A percentile compares a stretch with the other conserved stretches of the same genome.
Conservation (phyloP, 2,888 invertebrate genomes). For the Dolomedes plantarius region DNA sequence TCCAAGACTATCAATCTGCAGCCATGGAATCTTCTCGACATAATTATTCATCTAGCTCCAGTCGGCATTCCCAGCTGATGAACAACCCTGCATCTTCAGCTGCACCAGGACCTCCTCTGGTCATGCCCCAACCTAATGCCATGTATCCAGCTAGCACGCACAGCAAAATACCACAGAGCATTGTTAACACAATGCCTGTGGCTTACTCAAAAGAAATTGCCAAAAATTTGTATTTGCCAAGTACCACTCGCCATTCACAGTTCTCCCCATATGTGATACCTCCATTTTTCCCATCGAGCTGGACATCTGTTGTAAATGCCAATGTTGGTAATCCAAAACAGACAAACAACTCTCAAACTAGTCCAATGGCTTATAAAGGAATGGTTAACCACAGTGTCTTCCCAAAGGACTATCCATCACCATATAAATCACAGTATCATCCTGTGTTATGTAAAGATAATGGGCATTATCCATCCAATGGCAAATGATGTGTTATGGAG, state of each 20-base stretch:
- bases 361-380: conserved; percentile 59
- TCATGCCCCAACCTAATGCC: conserved; percentile 21
- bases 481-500: conserved; percentile 50
- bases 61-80: conserved; percentile 25
- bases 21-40: conserved; percentile 37
- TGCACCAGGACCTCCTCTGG: conserved; percentile 36
- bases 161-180: conserved; percentile 42
- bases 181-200: conserved; percentile 27
- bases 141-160: conserved; percentile 57
- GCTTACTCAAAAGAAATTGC: conserved; percentile 60
- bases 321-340: conserved; percentile 22
- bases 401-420: conserved; percentile 66
- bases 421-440: conserved; percentile 60
- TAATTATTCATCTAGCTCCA: conserved; percentile 26
- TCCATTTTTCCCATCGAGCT: conserved; percentile 58
- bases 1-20: conserved; percentile 49
- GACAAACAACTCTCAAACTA: conserved; percentile 48
- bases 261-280: conserved; percentile 69
- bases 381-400: conserved; percentile 70
- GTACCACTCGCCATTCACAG: conserved; percentile 48
- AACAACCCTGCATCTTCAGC: conserved; percentile 23
- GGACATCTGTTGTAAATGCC: conserved; percentile 61
- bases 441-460: conserved; percentile 68
- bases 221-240: conserved; percentile 68
- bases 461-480: conserved; percentile 70